A percentile compares a stretch with the other conserved stretches of the same genome.
Conservation (phyloP, 1,140 invertebrate genomes). For the Cyclina sinensis region DNA sequence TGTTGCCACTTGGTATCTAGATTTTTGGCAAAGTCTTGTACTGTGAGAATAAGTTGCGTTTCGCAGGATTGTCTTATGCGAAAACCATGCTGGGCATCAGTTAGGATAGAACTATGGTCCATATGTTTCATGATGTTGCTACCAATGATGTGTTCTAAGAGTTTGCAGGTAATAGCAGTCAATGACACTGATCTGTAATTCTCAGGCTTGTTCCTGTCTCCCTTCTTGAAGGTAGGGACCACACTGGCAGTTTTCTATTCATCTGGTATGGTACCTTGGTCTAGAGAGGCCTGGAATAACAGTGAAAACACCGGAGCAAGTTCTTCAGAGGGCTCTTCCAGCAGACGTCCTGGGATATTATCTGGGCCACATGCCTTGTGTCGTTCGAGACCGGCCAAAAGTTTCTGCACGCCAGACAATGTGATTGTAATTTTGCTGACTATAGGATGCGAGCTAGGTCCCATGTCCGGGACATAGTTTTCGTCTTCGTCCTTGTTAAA, state of each 20-base stretch:
- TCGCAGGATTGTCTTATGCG: slow-evolving; percentile 40
- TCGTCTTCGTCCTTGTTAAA: slow-evolving; percentile 32
- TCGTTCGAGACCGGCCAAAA: slow-evolving; percentile 27
- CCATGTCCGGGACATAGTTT: not conserved
- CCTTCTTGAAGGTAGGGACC: slow-evolving; percentile 66
- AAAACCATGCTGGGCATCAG: slow-evolving; percentile 38
- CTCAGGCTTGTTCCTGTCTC: slow-evolving; percentile 33
- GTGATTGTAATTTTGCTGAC: slow-evolving; percentile 1
- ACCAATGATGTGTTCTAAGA: slow-evolving; percentile 2
- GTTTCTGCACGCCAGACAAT: slow-evolving; percentile 4
- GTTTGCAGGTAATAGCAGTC: slow-evolving; percentile 58
- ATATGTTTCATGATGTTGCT: slow-evolving; percentile 18
- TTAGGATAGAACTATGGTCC: not conserved
- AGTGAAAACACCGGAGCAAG: not conserved
- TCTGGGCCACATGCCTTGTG: slow-evolving; percentile 62
- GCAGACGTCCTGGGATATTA: slow-evolving; percentile 25
- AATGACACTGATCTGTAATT: slow-evolving; percentile 52
- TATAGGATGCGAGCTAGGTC: not conserved
- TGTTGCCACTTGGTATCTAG: not conserved
- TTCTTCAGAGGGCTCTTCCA: slow-evolving; percentile 43
- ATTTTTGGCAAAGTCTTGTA: slow-evolving; percentile 1
- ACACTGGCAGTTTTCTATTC: slow-evolving; percentile 54
- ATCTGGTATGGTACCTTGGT: slow-evolving; percentile 23
- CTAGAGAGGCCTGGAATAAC: slow-evolving; percentile 34
- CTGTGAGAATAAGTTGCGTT: slow-evolving; percentile 22